phyloP scores from a whole-genome alignment of 2,113 vertebrate genomes.

The Patagioenas fasciata region DNA sequence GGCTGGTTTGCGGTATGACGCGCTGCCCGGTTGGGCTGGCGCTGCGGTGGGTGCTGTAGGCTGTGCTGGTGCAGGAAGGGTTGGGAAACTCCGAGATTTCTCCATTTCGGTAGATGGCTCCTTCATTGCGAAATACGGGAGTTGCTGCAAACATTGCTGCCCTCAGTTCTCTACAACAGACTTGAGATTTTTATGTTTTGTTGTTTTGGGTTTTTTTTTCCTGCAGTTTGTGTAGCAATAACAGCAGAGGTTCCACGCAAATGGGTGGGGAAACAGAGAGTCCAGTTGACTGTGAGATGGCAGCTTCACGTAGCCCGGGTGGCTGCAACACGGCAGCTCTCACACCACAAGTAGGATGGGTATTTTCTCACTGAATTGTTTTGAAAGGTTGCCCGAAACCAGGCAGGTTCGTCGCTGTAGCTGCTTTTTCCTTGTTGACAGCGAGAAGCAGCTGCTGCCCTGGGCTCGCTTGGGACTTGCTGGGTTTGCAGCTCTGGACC shows the following conservation, averaged over 20 bases:
- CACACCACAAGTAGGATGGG: fast-evolving
- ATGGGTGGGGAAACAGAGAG: background rate
- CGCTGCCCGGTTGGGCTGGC: too few relatives aligned
- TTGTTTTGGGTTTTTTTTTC: background rate
- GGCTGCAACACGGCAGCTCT: background rate
- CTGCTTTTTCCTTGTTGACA: background rate
- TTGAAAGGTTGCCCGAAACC: fast-evolving
- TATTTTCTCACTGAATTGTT: background rate
- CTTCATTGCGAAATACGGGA: background rate
- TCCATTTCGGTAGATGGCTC: background rate
- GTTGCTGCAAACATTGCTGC: background rate
- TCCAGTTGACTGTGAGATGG: background rate
- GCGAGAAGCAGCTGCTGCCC: fast-evolving
- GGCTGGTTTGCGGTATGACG: too few relatives aligned
- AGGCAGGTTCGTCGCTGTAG: fast-evolving
- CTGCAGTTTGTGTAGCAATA: background rate
- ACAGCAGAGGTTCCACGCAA: background rate
- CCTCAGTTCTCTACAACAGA: background rate
- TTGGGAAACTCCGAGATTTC: background rate
- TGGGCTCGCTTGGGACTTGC: background rate
- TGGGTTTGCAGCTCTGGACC: background rate
- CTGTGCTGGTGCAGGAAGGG: background rate
- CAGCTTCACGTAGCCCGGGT: fast-evolving
- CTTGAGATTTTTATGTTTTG: background rate
- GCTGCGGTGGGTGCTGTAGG: too few relatives aligned